Percentiles rank a stretch among this genome's conserved stretches.
These are phyloP conservation scores for Leptonema lineaticorne DNA, from an alignment of 1,140 invertebrate species.

Conservation along the genomic window DNA sequence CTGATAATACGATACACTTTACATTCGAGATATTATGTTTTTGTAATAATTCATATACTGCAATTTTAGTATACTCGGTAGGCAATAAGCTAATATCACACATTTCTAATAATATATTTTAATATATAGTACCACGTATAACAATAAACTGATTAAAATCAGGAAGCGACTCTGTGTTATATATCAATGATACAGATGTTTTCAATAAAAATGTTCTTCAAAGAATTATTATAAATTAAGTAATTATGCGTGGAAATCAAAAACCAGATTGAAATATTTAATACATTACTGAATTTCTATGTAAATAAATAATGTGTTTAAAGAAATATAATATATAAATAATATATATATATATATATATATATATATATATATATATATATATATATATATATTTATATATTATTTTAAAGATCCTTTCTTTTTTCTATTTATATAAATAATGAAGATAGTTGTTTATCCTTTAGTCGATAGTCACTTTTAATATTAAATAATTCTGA, in stretches of 20 bases:
- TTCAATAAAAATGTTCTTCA: background rate
- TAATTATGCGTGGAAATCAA: too few relatives aligned
- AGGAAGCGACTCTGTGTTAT: background rate
- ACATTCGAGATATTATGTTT: background rate
- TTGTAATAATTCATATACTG: background rate
- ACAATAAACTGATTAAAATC: too few relatives aligned
- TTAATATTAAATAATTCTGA: too few relatives aligned
- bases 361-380: background rate
- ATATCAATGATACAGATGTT: background rate
- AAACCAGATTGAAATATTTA: too few relatives aligned
- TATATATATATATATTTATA: background rate
- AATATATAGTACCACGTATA: too few relatives aligned
- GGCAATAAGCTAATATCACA: background rate
- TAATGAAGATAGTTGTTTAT: too few relatives aligned
- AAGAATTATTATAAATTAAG: too few relatives aligned
- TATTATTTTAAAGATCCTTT: too few relatives aligned
- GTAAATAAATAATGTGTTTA: background rate
- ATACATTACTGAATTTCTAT: background rate
- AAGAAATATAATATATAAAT: background rate
- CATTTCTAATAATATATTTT: background rate
- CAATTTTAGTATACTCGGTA: background rate
- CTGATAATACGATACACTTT: background rate
- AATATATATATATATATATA: background rate
- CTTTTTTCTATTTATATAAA: too few relatives aligned
- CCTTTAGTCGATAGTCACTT: too few relatives aligned